Evolutionary conservation across 1,140 invertebrate genomes (phyloP), one percentile per base, ranked within the genome.

Genomic region (Microplitis mediator): DNA sequence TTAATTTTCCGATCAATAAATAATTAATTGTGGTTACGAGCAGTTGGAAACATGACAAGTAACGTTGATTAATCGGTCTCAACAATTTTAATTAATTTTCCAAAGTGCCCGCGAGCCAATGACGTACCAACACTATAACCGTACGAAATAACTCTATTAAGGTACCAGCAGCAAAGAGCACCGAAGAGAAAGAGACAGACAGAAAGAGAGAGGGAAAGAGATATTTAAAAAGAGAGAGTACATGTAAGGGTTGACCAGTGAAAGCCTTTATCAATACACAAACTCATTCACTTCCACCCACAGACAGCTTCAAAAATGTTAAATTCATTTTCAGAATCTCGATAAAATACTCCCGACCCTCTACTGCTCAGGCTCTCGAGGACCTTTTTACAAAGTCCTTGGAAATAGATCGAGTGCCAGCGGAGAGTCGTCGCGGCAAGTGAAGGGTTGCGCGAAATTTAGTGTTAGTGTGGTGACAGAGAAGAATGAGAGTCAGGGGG

Each of bases 21-120:
- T 72, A 60, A 72, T 72, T 72, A 72, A 72, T 66, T n/a, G 62
- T 4, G 51, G 69, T 71, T 58, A 71, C 32, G 23, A 39, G 64
- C 16, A 69, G 16, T 61, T 36, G 23, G 62, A 72, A 66, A 60
- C 54, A 66, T 66, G 35, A 56, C 23, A 54, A 72, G 60, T 35
- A 54, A 56, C 54, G 52, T 72, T 72, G 63, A 72, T 72, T 72
- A 72, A 72, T 72, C 70, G 63, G 34, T 35, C 4, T n/a, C n/a
- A 35, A 36, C 34, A 36, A 62, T 62, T 62, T 62, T 62, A 62
- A 62, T 62, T 62, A 62, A 62, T 62, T 62, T 62, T 31, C 56
- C 4, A 31, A 58, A 31, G 56, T 58, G 23, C 23, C 56, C 56
- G 23, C 56, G 56, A 16, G 56, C 56, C 56, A 58, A 31, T 58